Evolutionary conservation across 2,888 invertebrate genomes (phyloP).

Genomic region (Belgica antarctica): DNA sequence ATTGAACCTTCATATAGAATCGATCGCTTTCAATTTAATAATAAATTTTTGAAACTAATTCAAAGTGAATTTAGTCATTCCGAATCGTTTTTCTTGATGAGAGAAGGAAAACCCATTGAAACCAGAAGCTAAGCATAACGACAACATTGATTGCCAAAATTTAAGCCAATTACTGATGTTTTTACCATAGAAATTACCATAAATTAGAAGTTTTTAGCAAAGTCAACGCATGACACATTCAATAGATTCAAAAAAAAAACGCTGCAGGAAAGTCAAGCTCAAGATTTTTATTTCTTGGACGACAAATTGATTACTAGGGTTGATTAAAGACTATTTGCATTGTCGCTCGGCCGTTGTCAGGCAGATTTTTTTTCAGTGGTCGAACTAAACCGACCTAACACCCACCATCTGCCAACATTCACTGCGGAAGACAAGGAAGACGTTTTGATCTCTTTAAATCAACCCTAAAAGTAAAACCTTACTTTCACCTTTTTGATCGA

Average conservation of each 20-base stretch:
- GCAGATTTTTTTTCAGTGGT: too few relatives aligned
- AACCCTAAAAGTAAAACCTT: too few relatives aligned
- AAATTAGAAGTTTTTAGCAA: not conserved
- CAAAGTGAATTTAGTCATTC: conserved; percentile 21
- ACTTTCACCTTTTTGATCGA: too few relatives aligned
- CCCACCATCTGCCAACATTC: too few relatives aligned
- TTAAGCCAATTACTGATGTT: conserved; percentile 1
- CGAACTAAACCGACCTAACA: too few relatives aligned
- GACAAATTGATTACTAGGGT: too few relatives aligned
- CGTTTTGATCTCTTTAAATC: too few relatives aligned
- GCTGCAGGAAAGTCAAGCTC: conserved; percentile 26
- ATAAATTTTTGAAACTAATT: conserved; percentile 15
- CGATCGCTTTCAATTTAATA: conserved; percentile 29
- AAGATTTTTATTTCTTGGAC: not conserved
- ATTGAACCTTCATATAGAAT: not conserved
- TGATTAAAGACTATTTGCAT: too few relatives aligned
- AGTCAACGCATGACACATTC: not conserved
- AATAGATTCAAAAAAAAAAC: not conserved
- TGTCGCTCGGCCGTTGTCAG: too few relatives aligned
- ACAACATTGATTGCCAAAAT: too few relatives aligned
- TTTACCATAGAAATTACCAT: not conserved
- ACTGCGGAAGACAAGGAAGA: too few relatives aligned
- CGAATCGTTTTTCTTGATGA: not conserved
- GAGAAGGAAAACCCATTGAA: not conserved
- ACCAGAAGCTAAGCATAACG: not conserved